Conservation (phyloP, 2,888 invertebrate species). For the Eristalis pertinax region DNA sequence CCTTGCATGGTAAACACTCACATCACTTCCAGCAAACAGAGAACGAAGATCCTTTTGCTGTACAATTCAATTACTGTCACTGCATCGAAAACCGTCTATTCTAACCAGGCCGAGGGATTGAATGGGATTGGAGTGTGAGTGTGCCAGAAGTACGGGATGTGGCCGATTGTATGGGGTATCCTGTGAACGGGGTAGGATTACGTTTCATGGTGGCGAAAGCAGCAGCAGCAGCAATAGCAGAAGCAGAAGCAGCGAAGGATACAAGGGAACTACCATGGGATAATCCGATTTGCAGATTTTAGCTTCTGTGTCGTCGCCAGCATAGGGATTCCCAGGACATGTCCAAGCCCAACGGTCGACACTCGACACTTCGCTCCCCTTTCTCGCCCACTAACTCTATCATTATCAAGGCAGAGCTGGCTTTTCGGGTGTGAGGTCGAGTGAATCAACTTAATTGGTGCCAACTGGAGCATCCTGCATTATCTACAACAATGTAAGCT, state of each 20-base stretch:
- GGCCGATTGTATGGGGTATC: slow-evolving; percentile 36
- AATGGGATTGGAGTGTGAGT: slow-evolving; percentile 10
- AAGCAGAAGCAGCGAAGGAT: slow-evolving; percentile 30
- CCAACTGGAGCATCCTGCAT: slow-evolving; percentile 59
- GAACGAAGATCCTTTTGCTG: slow-evolving; percentile 31
- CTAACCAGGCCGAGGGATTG: slow-evolving; percentile 24
- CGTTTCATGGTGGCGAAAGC: slow-evolving; percentile 51
- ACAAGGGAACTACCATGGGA: slow-evolving; percentile 40
- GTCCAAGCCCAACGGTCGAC: slow-evolving; percentile 17
- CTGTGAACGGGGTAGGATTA: slow-evolving; percentile 56
- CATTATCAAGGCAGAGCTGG: neutral
- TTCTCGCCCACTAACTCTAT: neutral
- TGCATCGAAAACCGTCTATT: slow-evolving; percentile 53
- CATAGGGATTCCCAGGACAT: slow-evolving; percentile 33
- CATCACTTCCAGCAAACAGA: slow-evolving; percentile 35
- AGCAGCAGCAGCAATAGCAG: slow-evolving; percentile 4
- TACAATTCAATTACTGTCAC: slow-evolving; percentile 67
- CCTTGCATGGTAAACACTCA: slow-evolving; percentile 43
- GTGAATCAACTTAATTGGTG: slow-evolving; percentile 63
- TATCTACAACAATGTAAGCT: slow-evolving; percentile 59
- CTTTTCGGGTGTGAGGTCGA: slow-evolving; percentile 39
- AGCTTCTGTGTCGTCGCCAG: slow-evolving; percentile 57
- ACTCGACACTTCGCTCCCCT: neutral
- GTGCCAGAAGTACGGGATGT: neutral
- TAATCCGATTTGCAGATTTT: slow-evolving; percentile 69